Evolutionary conservation across 2,113 vertebrate species (phyloP).

Genomic region (Pelobates fuscus): DNA sequence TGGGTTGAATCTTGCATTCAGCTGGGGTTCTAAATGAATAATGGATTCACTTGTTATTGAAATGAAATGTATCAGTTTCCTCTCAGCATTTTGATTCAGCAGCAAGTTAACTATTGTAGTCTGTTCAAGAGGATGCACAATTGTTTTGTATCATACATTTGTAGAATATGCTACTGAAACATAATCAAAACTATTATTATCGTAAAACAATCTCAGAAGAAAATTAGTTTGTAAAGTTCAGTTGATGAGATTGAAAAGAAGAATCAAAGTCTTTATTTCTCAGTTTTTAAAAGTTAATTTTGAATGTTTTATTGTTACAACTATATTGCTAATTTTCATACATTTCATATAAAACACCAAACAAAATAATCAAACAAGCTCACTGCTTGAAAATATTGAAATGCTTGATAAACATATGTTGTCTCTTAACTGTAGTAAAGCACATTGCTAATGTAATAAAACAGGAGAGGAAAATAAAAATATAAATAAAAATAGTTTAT

Average conservation of each 20-base stretch:
- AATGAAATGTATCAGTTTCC: constrained; percentile 42
- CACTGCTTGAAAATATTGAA: no score
- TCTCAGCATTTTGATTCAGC: constrained; percentile 22
- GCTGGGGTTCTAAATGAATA: constrained; percentile 38
- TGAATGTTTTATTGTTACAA: background rate
- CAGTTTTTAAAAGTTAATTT: constrained; percentile 4
- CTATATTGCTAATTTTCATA: constrained; percentile 31
- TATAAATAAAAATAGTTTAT: no score
- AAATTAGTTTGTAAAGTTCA: constrained; percentile 14
- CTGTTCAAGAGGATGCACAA: constrained; percentile 10
- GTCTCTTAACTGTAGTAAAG: no score
- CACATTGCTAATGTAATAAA: no score
- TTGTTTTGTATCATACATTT: constrained; percentile 22
- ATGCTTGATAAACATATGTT: no score
- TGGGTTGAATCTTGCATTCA: constrained; percentile 24
- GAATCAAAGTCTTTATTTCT: constrained; percentile 12
- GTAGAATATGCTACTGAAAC: constrained; percentile 3
- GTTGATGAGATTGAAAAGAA: constrained; percentile 26
- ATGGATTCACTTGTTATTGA: constrained; percentile 28
- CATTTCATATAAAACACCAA: background rate
- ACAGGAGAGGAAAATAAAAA: no score
- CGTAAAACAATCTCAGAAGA: constrained; percentile 12
- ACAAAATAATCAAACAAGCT: no score
- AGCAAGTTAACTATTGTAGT: constrained; percentile 24
- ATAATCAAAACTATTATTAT: constrained; percentile 11